Percentiles rank a stretch among this genome's conserved stretches.
Evolutionary conservation across 30 jellyfish, hydroid and myxozoan species (phyloP).

Genomic region (Hydractinia echinata): DNA sequence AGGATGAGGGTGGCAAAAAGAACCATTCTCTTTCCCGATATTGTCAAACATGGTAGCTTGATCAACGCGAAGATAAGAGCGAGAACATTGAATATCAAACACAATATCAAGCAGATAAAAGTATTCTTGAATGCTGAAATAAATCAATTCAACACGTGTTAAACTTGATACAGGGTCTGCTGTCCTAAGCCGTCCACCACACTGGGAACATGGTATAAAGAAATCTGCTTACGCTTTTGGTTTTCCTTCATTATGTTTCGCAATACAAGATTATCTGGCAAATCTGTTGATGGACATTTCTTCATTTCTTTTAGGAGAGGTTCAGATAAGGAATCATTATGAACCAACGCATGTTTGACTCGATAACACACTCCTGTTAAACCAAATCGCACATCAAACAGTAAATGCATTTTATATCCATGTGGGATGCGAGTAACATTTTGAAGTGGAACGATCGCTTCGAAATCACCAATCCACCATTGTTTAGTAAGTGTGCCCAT

Average conservation of each 20-base stretch:
- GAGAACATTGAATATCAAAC: conserved; percentile 20
- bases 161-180: too few species aligned
- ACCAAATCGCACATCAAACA: conserved; percentile 8
- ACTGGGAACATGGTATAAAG: background rate
- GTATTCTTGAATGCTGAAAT: conserved; percentile 29
- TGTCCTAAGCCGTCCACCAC: too few species aligned
- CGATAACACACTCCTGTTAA: background rate
- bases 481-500: background rate
- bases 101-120: conserved; percentile 11
- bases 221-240: background rate
- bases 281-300: background rate
- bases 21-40: background rate
- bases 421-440: background rate
- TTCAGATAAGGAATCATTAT: too few species aligned
- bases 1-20: conserved; percentile 11
- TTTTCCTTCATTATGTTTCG: conserved; percentile 1
- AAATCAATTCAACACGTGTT: background rate
- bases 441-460: conserved; percentile 1
- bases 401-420: background rate
- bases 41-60: conserved; percentile 11
- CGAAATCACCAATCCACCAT: conserved; percentile 14
- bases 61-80: conserved; percentile 20
- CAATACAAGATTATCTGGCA: background rate
- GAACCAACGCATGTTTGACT: background rate
- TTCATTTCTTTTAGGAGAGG: too few species aligned